These are phyloP conservation scores for Helleia helle DNA, from an alignment of 2,888 invertebrate genomes.

Conservation along the genomic window DNA sequence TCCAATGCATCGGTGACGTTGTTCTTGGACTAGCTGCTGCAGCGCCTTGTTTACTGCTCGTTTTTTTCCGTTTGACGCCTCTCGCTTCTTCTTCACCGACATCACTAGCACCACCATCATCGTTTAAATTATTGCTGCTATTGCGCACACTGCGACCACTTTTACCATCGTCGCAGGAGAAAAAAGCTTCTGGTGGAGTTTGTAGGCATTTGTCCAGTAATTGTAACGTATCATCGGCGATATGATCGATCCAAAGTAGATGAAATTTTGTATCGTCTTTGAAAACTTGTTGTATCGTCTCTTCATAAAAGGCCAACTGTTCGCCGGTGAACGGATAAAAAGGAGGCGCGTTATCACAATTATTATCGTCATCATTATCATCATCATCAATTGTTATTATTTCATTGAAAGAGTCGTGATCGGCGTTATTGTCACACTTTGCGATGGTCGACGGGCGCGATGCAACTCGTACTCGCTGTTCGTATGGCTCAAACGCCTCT, in stretches of 20 bases:
- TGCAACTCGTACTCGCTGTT: conserved; percentile 3
- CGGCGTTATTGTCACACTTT: neutral
- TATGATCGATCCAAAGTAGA: neutral
- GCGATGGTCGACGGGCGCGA: neutral
- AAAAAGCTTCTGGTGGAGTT: neutral
- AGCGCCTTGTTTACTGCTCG: too few relatives aligned
- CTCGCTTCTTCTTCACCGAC: neutral
- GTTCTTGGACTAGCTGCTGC: too few relatives aligned
- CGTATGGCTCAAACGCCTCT: conserved; percentile 6
- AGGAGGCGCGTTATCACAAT: neutral
- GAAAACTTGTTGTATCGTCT: neutral
- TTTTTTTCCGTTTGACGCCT: too few relatives aligned
- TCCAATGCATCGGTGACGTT: too few relatives aligned
- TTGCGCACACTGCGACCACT: too few relatives aligned
- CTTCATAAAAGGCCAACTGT: conserved; percentile 2
- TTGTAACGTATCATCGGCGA: neutral
- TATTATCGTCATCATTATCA: too few relatives aligned
- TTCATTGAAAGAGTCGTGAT: neutral
- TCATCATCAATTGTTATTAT: too few relatives aligned
- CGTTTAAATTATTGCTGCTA: too few relatives aligned
- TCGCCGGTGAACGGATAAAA: conserved; percentile 6
- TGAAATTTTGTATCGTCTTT: neutral
- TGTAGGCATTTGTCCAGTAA: neutral
- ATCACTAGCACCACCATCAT: too few relatives aligned
- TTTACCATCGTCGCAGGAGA: neutral